A percentile compares a stretch with the other conserved stretches of the same genome.
Evolutionary conservation across 2,888 invertebrate species (phyloP).

Genomic region (Trichogramma dendrolimi): DNA sequence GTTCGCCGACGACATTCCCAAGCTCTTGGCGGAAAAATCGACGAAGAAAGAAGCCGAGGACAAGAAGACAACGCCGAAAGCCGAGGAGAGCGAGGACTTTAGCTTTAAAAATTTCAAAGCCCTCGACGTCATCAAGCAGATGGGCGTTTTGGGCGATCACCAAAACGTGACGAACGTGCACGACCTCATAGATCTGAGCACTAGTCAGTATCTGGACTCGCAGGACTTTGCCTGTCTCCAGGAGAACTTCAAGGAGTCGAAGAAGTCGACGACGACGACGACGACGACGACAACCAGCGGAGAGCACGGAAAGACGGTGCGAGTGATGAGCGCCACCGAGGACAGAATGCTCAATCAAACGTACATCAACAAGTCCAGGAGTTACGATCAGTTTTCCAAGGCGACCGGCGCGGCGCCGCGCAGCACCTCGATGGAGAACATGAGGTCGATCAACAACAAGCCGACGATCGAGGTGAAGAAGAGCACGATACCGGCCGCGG

Average conservation of each 20-base stretch:
- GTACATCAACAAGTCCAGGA: constrained; percentile 41
- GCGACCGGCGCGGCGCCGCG: constrained; percentile 25
- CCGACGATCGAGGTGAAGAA: constrained; percentile 9
- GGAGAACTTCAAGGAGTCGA: neutral
- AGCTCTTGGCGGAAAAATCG: constrained; percentile 45
- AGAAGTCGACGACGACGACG: neutral
- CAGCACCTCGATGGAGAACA: constrained; percentile 36
- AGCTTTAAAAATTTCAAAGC: constrained; percentile 28
- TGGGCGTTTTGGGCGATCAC: constrained; percentile 19
- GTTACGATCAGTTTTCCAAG: constrained; percentile 45
- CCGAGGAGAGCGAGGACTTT: constrained; percentile 26
- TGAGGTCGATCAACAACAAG: constrained; percentile 32
- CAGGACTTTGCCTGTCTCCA: constrained; percentile 8
- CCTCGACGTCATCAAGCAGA: constrained; percentile 16
- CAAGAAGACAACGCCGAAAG: constrained; percentile 20
- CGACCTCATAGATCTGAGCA: constrained; percentile 15
- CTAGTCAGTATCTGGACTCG: constrained; percentile 2
- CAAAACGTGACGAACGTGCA: constrained; percentile 24
- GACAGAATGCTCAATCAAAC: constrained; percentile 31
- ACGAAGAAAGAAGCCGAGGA: constrained; percentile 31
- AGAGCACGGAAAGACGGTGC: constrained; percentile 12
- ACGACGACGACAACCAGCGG: neutral
- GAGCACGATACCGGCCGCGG: constrained; percentile 6
- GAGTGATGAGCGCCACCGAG: constrained; percentile 31
- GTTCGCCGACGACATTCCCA: constrained; percentile 48